Conservation (phyloP, 2,113 vertebrate genomes). For the Pantherophis guttatus region DNA sequence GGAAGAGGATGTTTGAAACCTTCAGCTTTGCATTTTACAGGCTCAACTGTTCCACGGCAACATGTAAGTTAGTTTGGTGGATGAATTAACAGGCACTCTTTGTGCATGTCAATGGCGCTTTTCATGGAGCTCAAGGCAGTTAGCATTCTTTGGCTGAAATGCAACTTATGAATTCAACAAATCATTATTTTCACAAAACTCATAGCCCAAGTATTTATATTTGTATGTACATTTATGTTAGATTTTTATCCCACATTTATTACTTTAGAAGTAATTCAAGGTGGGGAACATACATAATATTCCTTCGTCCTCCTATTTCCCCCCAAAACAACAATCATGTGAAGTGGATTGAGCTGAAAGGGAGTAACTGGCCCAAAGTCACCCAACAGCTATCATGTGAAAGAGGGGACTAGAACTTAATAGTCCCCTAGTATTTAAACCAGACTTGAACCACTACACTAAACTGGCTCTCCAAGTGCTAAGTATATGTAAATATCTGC, state of each 20-base stretch:
- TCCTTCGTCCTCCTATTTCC: neutral
- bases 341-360: neutral
- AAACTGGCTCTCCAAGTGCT: neutral
- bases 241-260: neutral
- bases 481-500: neutral
- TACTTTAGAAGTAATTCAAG: neutral
- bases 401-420: neutral
- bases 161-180: neutral
- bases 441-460: neutral
- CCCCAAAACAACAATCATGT: neutral
- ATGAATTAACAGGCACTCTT: neutral
- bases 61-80: neutral
- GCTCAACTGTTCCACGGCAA: neutral
- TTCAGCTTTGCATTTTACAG: neutral
- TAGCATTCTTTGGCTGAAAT: neutral
- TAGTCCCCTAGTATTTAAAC: neutral
- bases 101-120: neutral
- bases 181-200: neutral
- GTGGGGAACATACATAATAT: neutral
- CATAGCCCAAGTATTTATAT: neutral
- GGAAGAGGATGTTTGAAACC: neutral
- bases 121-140: neutral
- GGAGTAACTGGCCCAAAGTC: neutral
- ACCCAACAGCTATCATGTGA: neutral
- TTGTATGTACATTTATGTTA: neutral